Evolutionary conservation across 2,888 invertebrate species (phyloP).

Genomic region (Hesperia comma): DNA sequence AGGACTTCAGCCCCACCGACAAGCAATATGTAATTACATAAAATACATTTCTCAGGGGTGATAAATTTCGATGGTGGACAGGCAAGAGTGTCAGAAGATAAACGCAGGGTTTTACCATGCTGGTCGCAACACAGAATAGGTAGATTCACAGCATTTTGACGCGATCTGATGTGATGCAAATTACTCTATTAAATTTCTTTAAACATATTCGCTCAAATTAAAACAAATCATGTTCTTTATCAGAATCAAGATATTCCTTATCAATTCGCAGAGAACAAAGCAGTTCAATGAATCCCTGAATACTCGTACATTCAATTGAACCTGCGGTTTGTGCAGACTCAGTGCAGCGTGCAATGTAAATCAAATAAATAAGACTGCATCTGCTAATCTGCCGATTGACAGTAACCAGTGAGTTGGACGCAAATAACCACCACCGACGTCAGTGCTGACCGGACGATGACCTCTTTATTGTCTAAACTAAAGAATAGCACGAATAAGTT

Average conservation of each 20-base stretch:
- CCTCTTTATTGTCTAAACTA: conserved; percentile 52
- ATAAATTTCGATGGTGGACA: too few species aligned
- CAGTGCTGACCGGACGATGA: conserved; percentile 63
- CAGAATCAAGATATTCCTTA: background rate
- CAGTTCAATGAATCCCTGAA: conserved; percentile 52
- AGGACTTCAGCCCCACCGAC: too few species aligned
- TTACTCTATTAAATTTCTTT: too few species aligned
- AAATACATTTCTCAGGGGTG: too few species aligned
- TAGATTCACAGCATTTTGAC: too few species aligned
- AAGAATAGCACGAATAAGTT: conserved; percentile 14
- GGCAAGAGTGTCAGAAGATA: too few species aligned
- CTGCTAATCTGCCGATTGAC: conserved; percentile 67
- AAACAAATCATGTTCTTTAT: too few species aligned
- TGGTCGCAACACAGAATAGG: too few species aligned
- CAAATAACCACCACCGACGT: conserved; percentile 69
- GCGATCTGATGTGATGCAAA: too few species aligned
- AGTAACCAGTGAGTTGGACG: conserved; percentile 64
- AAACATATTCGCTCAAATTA: too few species aligned
- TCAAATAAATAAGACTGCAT: conserved; percentile 56
- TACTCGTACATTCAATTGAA: conserved; percentile 37
- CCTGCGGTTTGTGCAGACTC: conserved; percentile 46
- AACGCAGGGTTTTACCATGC: too few species aligned
- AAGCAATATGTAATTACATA: too few species aligned
- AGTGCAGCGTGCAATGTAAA: conserved; percentile 46
- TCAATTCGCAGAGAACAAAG: conserved; percentile 38